These are phyloP conservation scores for Telenomus remus DNA, from an alignment of 1,140 invertebrate species.

Conservation along the genomic window DNA sequence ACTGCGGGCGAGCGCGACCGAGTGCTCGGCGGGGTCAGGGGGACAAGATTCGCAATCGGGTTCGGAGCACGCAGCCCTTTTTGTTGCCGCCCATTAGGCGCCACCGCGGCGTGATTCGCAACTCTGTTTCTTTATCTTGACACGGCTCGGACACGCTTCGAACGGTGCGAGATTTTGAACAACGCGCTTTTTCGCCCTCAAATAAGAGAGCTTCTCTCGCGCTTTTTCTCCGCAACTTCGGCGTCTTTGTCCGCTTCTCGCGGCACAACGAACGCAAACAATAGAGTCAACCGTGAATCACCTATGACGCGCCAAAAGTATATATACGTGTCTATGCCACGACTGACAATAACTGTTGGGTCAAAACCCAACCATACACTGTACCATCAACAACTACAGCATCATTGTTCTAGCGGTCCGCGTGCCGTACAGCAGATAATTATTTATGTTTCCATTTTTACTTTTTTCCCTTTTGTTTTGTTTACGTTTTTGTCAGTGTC, in stretches of 20 bases:
- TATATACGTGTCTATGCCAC: slow-evolving; percentile 40
- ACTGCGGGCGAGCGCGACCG: slow-evolving; percentile 64
- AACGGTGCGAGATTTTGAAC: slow-evolving; percentile 53
- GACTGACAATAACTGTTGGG: slow-evolving; percentile 41
- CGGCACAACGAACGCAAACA: slow-evolving; percentile 46
- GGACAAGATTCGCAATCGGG: slow-evolving; percentile 42
- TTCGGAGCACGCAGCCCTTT: slow-evolving; percentile 62
- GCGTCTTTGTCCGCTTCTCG: slow-evolving; percentile 17
- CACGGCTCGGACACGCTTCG: slow-evolving; percentile 48
- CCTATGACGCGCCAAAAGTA: slow-evolving; percentile 56
- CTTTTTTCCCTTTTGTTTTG: slow-evolving; percentile 10
- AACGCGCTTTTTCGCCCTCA: slow-evolving; percentile 31
- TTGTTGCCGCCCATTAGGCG: slow-evolving; percentile 75
- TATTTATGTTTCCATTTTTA: slow-evolving; percentile 38
- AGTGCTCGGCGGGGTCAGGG: slow-evolving; percentile 29
- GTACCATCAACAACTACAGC: slow-evolving; percentile 9
- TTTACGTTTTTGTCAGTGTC: no score
- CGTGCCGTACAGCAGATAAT: slow-evolving; percentile 26
- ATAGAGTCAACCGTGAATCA: slow-evolving; percentile 62
- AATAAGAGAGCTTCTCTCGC: slow-evolving; percentile 8
- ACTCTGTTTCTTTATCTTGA: slow-evolving; percentile 72
- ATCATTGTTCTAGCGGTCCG: slow-evolving; percentile 22
- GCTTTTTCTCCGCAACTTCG: slow-evolving; percentile 10
- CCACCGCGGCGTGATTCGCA: slow-evolving; percentile 73
- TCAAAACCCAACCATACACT: slow-evolving; percentile 25